Evolutionary conservation across 2,888 invertebrate species (phyloP).

Genomic region (Epistrophe grossulariae): DNA sequence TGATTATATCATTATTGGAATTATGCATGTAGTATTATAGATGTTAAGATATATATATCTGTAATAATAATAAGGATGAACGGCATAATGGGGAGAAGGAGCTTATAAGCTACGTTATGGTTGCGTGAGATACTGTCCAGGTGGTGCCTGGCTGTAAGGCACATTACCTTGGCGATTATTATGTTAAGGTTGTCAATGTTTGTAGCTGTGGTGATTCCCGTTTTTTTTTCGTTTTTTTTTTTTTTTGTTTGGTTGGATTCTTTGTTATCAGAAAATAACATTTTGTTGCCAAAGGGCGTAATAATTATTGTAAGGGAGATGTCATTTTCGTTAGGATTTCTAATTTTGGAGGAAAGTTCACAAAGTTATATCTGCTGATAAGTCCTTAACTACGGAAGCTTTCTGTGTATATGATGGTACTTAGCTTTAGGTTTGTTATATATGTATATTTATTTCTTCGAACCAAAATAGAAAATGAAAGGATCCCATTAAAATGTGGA

Average conservation of each 20-base stretch:
- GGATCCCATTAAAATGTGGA: background rate
- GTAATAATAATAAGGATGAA: slow-evolving; percentile 20
- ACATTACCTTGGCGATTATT: slow-evolving; percentile 68
- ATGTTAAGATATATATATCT: slow-evolving; percentile 34
- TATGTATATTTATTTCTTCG: background rate
- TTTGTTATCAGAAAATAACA: slow-evolving; percentile 68
- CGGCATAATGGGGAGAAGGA: slow-evolving; percentile 11
- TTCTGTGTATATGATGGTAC: background rate
- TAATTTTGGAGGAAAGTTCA: slow-evolving; percentile 50
- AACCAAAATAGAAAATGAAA: background rate
- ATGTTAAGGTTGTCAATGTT: slow-evolving; percentile 40
- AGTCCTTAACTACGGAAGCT: slow-evolving; percentile 50
- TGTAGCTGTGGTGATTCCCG: slow-evolving; percentile 49
- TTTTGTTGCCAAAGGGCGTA: slow-evolving; percentile 59
- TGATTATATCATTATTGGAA: slow-evolving; percentile 74
- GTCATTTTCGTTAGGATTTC: slow-evolving; percentile 59
- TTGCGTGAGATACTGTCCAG: slow-evolving; percentile 73
- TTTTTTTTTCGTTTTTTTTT: slow-evolving; percentile 15
- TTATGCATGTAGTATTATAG: slow-evolving; percentile 64
- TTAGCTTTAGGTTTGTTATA: background rate
- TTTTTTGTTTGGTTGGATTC: background rate
- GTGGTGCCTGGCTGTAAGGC: slow-evolving; percentile 60
- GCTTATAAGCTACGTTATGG: slow-evolving; percentile 40
- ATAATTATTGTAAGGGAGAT: slow-evolving; percentile 60
- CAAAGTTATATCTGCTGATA: slow-evolving; percentile 58